phyloP scores from a whole-genome alignment of 35 echinoderm and acorn worm species.

The Diadema setosum region DNA sequence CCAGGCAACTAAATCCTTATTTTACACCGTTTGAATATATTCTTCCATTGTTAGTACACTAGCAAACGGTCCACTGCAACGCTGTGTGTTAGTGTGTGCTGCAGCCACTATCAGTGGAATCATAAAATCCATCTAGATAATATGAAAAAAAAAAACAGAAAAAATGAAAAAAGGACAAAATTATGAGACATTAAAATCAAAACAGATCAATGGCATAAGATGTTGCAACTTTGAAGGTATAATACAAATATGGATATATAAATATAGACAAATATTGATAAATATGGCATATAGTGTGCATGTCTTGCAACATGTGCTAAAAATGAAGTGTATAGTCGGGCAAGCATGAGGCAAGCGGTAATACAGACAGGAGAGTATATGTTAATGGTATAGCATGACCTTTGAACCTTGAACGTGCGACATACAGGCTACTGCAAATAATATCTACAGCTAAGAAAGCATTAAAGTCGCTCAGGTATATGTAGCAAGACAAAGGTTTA shows the following conservation, averaged over 20 bases:
- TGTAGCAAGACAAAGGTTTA: no score
- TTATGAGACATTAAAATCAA: neutral
- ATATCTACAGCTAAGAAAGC: no score
- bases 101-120: no score
- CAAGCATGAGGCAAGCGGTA: neutral
- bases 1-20: neutral
- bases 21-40: neutral
- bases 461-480: no score
- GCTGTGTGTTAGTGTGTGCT: neutral
- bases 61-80: neutral
- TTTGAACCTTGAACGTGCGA: no score
- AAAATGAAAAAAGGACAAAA: neutral
- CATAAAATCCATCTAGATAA: no score
- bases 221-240: neutral
- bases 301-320: neutral
- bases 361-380: neutral
- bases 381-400: no score
- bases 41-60: neutral
- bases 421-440: no score
- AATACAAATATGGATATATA: no score
- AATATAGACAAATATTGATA: neutral
- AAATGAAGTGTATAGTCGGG: constrained; percentile 2
- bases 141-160: neutral
- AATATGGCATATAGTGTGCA: neutral
- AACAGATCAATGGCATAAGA: neutral